A percentile compares a stretch with the other conserved stretches of the same genome.
phyloP scores from a whole-genome alignment of 2,888 invertebrate species.

The Dynastes tityus region DNA sequence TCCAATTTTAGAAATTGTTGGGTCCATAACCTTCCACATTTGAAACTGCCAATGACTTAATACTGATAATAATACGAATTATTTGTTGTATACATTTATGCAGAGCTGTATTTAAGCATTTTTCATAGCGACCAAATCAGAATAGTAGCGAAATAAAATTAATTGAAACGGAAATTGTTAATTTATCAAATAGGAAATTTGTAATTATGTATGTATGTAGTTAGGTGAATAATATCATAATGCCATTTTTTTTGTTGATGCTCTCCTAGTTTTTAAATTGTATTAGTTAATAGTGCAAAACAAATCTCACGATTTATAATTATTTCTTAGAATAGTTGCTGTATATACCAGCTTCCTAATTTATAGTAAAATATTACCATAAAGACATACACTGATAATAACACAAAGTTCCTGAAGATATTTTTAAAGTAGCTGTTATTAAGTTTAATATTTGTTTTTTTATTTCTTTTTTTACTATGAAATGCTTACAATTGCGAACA shows the following conservation, averaged over 20 bases:
- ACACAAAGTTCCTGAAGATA: slow-evolving; percentile 39
- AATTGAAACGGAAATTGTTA: neutral
- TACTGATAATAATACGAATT: neutral
- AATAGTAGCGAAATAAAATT: slow-evolving; percentile 4
- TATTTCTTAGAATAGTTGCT: slow-evolving; percentile 8
- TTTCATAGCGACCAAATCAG: slow-evolving; percentile 16
- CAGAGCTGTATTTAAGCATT: slow-evolving; percentile 7
- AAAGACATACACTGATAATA: slow-evolving; percentile 38
- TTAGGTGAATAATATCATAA: neutral
- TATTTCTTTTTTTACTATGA: slow-evolving; percentile 29
- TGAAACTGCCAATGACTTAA: slow-evolving; percentile 30
- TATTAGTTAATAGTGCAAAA: neutral
- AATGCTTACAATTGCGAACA: neutral
- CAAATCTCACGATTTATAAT: slow-evolving; percentile 10
- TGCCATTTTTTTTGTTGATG: neutral
- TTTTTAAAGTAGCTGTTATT: slow-evolving; percentile 30
- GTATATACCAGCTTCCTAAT: slow-evolving; percentile 26
- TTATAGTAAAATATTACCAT: slow-evolving; percentile 40
- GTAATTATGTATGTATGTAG: neutral
- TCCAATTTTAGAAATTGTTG: slow-evolving; percentile 23
- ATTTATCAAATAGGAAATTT: slow-evolving; percentile 2
- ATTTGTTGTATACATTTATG: slow-evolving; percentile 9
- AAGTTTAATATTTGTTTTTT: slow-evolving; percentile 24
- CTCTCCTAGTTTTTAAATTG: neutral
- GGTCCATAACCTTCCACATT: slow-evolving; percentile 20